These are phyloP conservation scores for Eudyptes chrysolophus DNA, from an alignment of 2,113 vertebrate species.

Conservation along the genomic window DNA sequence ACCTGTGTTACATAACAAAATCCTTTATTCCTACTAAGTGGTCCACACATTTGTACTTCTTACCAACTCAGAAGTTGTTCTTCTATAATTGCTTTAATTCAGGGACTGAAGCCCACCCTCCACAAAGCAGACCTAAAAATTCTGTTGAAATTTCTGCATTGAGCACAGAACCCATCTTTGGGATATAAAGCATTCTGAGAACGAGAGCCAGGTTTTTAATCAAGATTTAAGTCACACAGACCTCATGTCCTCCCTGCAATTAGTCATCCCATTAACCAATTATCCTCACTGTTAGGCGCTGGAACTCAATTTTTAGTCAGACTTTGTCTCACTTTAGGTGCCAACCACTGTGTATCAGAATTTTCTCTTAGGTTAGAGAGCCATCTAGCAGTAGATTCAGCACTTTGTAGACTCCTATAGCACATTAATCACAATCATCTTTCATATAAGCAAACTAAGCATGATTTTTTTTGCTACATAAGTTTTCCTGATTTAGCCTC, in stretches of 20 bases:
- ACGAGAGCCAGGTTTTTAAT: not conserved
- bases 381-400: slow-evolving; percentile 17
- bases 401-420: not conserved
- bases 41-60: not conserved
- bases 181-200: not conserved
- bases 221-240: slow-evolving; percentile 14
- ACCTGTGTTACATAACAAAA: not conserved
- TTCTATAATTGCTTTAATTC: not conserved
- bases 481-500: not conserved
- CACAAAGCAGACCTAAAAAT: not conserved
- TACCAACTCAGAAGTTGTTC: rapidly evolving
- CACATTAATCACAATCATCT: not conserved
- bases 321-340: not conserved
- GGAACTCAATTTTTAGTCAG: not conserved
- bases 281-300: slow-evolving; percentile 2
- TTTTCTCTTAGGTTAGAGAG: slow-evolving; percentile 14
- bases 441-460: not conserved
- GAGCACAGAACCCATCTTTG: not conserved
- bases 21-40: not conserved
- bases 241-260: not conserved
- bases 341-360: not conserved
- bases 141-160: not conserved
- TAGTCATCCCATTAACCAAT: slow-evolving; percentile 21
- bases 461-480: not conserved
- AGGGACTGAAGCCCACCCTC: not conserved